Conservation (phyloP, 2,888 invertebrate species). For the Drosophila differens region DNA sequence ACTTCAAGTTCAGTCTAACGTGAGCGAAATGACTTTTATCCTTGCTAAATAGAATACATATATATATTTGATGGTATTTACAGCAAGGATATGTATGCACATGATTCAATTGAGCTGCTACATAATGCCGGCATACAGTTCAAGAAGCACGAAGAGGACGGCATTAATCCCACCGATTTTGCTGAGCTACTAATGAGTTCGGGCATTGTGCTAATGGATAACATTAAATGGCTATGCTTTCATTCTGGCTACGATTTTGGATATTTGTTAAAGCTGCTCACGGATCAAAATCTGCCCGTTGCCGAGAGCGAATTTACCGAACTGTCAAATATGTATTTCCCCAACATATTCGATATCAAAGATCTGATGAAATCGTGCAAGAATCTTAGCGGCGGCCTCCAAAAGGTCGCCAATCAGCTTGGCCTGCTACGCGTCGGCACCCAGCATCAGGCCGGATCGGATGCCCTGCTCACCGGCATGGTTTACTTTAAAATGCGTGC, state of each 20-base stretch:
- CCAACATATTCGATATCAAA: constrained; percentile 99
- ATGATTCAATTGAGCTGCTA: constrained; percentile 98
- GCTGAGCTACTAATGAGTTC: constrained; percentile 99
- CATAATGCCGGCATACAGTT: constrained; percentile 99
- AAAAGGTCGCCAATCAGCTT: constrained; percentile 97
- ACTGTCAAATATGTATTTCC: constrained; percentile 96
- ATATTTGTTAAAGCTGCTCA: constrained; percentile 96
- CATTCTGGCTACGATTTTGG: constrained; percentile 99
- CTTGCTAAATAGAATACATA: neutral
- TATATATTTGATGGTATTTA: neutral
- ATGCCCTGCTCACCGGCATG: constrained; percentile 98
- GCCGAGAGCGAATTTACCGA: constrained; percentile 99
- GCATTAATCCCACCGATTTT: constrained; percentile 98
- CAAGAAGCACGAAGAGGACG: constrained; percentile 99
- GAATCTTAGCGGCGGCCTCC: constrained; percentile 98
- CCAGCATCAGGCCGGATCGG: constrained; percentile 99
- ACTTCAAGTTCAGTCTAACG: constrained; percentile 99
- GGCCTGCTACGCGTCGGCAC: constrained; percentile 97
- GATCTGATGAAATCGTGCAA: constrained; percentile 99
- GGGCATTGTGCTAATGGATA: constrained; percentile 97
- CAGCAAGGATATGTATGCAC: constrained; percentile 99
- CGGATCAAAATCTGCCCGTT: constrained; percentile 96
- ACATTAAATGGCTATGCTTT: constrained; percentile 99
- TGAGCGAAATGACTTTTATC: constrained; percentile 86
- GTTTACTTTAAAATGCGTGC: constrained; percentile 99